phyloP scores from a whole-genome alignment of 2,113 vertebrate species.

The Polypterus senegalus region DNA sequence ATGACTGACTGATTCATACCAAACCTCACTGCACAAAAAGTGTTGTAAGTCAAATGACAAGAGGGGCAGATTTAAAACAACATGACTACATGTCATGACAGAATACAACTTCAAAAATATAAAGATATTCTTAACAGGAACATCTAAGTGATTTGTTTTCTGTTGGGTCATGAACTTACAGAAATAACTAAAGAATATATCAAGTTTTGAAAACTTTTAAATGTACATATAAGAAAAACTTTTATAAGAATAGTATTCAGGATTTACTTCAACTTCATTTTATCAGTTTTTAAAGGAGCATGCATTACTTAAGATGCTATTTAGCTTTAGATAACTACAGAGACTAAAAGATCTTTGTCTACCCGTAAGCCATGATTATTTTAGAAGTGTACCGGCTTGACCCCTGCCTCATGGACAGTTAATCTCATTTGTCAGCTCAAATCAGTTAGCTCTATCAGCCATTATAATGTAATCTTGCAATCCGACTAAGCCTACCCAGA shows the following conservation, averaged over 20 bases:
- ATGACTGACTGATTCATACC: too few relatives aligned
- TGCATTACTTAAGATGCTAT: too few relatives aligned
- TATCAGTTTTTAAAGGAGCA: too few relatives aligned
- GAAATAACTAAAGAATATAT: conserved; percentile 9
- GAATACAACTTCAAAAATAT: not conserved
- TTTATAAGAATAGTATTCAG: conserved; percentile 13
- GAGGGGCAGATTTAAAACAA: not conserved
- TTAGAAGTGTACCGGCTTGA: not conserved
- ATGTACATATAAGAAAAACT: conserved; percentile 8
- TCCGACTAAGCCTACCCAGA: not conserved
- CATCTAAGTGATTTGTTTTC: conserved; percentile 4
- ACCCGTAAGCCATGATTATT: not conserved
- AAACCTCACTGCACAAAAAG: too few relatives aligned
- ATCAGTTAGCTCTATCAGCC: conserved; percentile 2
- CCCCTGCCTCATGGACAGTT: conserved; percentile 6
- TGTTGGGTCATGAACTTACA: conserved; percentile 4
- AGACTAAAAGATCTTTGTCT: not conserved
- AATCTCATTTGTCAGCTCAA: conserved; percentile 11
- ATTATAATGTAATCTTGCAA: not conserved
- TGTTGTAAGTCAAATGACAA: too few relatives aligned
- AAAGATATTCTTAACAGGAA: not conserved
- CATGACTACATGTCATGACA: too few relatives aligned
- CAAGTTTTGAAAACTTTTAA: conserved; percentile 17
- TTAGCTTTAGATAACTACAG: too few relatives aligned
- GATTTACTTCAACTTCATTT: conserved; percentile 2